phyloP scores from a whole-genome alignment of 2,797 vertebrate genomes.

The Gambusia yucatana region DNA sequence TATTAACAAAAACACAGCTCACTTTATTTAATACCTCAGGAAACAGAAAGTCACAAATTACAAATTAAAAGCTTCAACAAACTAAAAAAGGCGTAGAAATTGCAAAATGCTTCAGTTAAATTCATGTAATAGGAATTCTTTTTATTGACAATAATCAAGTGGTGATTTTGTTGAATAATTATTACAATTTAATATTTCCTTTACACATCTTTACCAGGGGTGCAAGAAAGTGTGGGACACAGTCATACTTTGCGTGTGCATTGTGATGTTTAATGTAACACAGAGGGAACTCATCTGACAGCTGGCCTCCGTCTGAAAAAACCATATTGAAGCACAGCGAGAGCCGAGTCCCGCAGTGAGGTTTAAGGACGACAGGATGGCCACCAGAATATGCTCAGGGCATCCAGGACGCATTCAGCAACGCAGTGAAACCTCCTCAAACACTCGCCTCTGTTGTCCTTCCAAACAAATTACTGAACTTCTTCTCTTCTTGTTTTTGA shows the following conservation, averaged over 20 bases:
- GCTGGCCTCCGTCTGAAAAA: slow-evolving; percentile 50
- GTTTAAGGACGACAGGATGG: slow-evolving; percentile 51
- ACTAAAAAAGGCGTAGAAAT: neutral
- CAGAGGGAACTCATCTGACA: slow-evolving; percentile 25
- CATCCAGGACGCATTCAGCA: slow-evolving; percentile 28
- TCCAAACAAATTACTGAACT: slow-evolving; percentile 8
- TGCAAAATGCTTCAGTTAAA: neutral
- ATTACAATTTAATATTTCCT: neutral
- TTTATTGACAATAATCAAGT: neutral
- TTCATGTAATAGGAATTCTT: neutral
- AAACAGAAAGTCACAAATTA: neutral
- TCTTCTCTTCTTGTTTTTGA: slow-evolving; percentile 10
- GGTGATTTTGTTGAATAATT: neutral
- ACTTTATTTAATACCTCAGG: neutral
- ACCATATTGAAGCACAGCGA: slow-evolving; percentile 73
- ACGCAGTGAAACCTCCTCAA: slow-evolving; percentile 43
- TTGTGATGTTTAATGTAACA: slow-evolving; percentile 9
- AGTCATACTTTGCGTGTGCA: slow-evolving; percentile 21
- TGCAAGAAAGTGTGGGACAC: slow-evolving; percentile 10
- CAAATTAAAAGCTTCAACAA: neutral
- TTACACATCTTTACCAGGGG: slow-evolving; percentile 5
- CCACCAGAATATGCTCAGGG: slow-evolving; percentile 44
- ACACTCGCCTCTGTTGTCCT: slow-evolving; percentile 10
- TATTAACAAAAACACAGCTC: too few species aligned
- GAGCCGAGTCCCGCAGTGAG: slow-evolving; percentile 52